Conservation (phyloP, 2,888 invertebrate species). For the Tholera decimalis region DNA sequence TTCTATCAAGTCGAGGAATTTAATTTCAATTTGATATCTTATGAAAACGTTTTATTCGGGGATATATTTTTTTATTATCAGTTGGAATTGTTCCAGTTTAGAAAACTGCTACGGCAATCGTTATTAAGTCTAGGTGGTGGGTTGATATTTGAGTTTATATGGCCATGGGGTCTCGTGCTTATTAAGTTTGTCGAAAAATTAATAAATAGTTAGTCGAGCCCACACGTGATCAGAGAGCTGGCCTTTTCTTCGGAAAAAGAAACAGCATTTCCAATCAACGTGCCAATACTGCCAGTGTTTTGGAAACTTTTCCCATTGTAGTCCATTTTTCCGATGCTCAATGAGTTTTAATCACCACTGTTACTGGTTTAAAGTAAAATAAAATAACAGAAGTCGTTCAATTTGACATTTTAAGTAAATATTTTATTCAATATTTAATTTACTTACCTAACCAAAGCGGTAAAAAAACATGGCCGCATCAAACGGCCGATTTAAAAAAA, state of each 20-base stretch:
- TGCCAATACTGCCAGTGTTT: too few species aligned
- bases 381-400: too few species aligned
- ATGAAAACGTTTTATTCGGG: constrained; percentile 29
- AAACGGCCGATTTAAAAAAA: constrained; percentile 52
- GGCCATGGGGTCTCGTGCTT: too few species aligned
- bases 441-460: constrained; percentile 22
- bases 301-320: too few species aligned
- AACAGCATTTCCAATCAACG: background rate
- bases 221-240: too few species aligned
- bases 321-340: too few species aligned
- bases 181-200: too few species aligned
- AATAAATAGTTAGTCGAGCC: too few species aligned
- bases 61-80: constrained; percentile 15
- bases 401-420: too few species aligned
- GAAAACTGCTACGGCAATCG: constrained; percentile 5
- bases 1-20: constrained; percentile 32
- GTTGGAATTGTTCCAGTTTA: constrained; percentile 21
- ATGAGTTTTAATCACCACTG: too few species aligned
- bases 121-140: background rate
- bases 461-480: constrained; percentile 35
- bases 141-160: background rate
- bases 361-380: too few species aligned
- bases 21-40: constrained; percentile 33
- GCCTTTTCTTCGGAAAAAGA: too few species aligned
- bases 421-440: constrained; percentile 23